phyloP scores from a whole-genome alignment of 2,888 invertebrate genomes.

The Brachyopa scutellaris region DNA sequence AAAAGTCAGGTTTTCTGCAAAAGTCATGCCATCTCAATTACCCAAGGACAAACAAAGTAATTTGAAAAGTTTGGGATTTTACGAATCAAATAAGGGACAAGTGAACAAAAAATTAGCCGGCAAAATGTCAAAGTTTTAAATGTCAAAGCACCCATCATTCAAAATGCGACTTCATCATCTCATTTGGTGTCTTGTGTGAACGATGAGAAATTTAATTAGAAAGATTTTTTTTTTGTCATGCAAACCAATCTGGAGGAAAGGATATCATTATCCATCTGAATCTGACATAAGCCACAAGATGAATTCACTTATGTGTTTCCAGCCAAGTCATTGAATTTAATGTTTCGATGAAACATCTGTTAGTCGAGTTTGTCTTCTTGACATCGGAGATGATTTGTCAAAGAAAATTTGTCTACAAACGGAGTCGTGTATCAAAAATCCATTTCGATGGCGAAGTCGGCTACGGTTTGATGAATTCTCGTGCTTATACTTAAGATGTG shows the following conservation, averaged over 20 bases:
- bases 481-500: conserved; percentile 40
- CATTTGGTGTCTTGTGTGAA: background rate
- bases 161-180: conserved; percentile 43
- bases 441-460: conserved; percentile 19
- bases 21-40: conserved; percentile 56
- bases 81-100: background rate
- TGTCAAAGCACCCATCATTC: conserved; percentile 25
- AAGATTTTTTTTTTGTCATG: conserved; percentile 24
- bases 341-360: conserved; percentile 59
- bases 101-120: conserved; percentile 4
- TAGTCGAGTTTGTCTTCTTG: background rate
- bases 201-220: conserved; percentile 48
- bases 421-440: conserved; percentile 37
- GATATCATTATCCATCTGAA: conserved; percentile 20
- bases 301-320: background rate
- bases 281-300: conserved; percentile 23
- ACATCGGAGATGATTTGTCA: conserved; percentile 62
- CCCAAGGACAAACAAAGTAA: conserved; percentile 56
- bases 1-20: conserved; percentile 59
- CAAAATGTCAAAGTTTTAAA: conserved; percentile 41
- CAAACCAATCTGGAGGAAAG: conserved; percentile 27
- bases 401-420: conserved; percentile 57
- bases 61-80: conserved; percentile 17
- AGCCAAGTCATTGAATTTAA: conserved; percentile 57
- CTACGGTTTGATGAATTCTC: conserved; percentile 52